phyloP scores from a whole-genome alignment of 2,888 invertebrate genomes.

The Stegana nigrithorax region DNA sequence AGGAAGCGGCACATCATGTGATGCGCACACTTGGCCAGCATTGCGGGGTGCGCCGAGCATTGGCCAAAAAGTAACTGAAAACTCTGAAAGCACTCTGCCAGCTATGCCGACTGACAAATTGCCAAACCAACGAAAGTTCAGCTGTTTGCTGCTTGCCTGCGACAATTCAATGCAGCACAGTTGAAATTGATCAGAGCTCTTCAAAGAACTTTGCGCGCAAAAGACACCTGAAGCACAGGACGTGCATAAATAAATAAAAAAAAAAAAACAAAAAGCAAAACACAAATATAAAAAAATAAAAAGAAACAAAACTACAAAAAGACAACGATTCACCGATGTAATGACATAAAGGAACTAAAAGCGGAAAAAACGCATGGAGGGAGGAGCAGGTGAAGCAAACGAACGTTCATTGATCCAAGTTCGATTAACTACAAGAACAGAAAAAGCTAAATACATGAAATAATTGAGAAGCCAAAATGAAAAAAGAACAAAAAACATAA shows the following conservation, averaged over 20 bases:
- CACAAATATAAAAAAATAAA: neutral
- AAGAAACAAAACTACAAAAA: neutral
- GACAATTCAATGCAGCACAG: too few species aligned
- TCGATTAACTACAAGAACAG: conserved; percentile 33
- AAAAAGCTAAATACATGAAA: neutral
- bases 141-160: too few species aligned
- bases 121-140: too few species aligned
- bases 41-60: too few species aligned
- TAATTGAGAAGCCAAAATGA: conserved; percentile 6
- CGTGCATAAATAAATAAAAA: neutral
- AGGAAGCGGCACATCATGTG: neutral
- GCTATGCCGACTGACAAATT: too few species aligned
- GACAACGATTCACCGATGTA: neutral
- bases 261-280: neutral
- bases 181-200: too few species aligned
- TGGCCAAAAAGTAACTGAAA: too few species aligned
- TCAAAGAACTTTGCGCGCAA: too few species aligned
- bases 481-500: conserved; percentile 15
- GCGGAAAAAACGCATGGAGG: conserved; percentile 17
- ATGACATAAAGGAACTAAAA: neutral
- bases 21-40: too few species aligned
- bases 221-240: neutral
- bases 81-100: too few species aligned
- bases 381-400: conserved; percentile 23
- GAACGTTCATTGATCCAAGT: conserved; percentile 52